phyloP scores from a whole-genome alignment of 2,797 vertebrate species.

The Hippopotamyrus pictus region DNA sequence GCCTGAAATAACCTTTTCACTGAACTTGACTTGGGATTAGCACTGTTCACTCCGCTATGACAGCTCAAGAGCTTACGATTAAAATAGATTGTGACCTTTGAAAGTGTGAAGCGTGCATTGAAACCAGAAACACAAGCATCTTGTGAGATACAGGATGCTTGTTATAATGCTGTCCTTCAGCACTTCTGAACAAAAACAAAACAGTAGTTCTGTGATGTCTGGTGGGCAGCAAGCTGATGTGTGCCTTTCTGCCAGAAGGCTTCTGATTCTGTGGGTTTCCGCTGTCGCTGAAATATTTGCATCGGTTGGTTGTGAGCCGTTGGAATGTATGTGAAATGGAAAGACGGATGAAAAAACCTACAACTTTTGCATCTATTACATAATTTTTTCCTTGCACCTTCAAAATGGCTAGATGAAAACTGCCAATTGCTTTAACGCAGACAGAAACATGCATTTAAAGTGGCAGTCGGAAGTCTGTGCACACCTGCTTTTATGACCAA shows the following conservation, averaged over 20 bases:
- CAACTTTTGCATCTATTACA: background rate
- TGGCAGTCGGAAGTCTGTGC: background rate
- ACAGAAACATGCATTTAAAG: background rate
- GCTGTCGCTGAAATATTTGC: background rate
- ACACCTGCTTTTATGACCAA: background rate
- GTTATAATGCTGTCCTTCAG: background rate
- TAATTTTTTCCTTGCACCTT: background rate
- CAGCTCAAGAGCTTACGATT: background rate
- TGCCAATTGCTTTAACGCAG: background rate
- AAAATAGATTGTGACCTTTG: background rate
- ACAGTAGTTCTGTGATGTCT: background rate
- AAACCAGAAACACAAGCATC: background rate
- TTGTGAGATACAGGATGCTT: background rate
- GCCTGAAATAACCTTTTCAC: background rate
- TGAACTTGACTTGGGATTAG: constrained; percentile 1
- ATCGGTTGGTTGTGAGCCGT: background rate
- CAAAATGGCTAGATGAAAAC: background rate
- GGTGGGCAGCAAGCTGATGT: background rate
- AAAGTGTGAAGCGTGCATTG: background rate
- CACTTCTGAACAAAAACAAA: background rate
- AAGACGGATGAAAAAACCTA: background rate
- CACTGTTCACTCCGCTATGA: background rate
- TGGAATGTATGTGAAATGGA: background rate
- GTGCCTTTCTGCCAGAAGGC: background rate
- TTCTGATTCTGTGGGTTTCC: background rate